A percentile compares a stretch with the other conserved stretches of the same genome.
Conservation (phyloP, 2,797 vertebrate genomes). For the Nannoperca australis region DNA sequence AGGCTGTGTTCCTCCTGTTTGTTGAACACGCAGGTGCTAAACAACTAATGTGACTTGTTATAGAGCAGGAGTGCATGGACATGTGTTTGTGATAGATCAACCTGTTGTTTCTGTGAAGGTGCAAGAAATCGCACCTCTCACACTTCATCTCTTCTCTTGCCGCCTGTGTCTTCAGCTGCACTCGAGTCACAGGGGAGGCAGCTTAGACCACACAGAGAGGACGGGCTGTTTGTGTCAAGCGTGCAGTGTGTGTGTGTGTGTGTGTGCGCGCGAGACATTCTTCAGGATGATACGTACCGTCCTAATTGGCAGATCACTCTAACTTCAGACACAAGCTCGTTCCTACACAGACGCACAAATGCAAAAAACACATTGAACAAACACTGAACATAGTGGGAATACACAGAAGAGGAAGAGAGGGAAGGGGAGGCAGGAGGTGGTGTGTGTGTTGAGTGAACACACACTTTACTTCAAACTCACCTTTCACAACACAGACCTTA, state of each 20-base stretch:
- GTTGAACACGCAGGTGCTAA: conserved; percentile 34
- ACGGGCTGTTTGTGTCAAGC: conserved; percentile 38
- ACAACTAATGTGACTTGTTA: conserved; percentile 31
- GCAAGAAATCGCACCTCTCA: conserved; percentile 67
- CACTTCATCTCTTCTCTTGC: conserved; percentile 36
- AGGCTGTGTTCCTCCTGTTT: background rate
- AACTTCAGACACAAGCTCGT: conserved; percentile 14
- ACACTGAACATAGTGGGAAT: conserved; percentile 5
- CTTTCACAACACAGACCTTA: conserved; percentile 47
- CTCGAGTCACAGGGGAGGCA: conserved; percentile 55
- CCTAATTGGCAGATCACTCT: conserved; percentile 68
- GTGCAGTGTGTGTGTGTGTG: conserved; percentile 20
- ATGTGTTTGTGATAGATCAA: conserved; percentile 49
- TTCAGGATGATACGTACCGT: conserved; percentile 37
- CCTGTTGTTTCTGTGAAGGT: conserved; percentile 69
- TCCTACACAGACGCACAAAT: conserved; percentile 8
- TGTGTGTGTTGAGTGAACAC: conserved; percentile 13
- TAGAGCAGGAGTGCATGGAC: conserved; percentile 36
- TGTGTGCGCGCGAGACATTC: conserved; percentile 44
- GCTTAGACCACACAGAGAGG: conserved; percentile 51
- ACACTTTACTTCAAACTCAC: conserved; percentile 49
- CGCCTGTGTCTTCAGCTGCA: conserved; percentile 45
- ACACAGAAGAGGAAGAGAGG: conserved; percentile 10
- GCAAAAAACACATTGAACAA: conserved; percentile 23
- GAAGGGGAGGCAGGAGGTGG: conserved; percentile 20